phyloP scores from a whole-genome alignment of 2,888 invertebrate species.

The Seira ritae region DNA sequence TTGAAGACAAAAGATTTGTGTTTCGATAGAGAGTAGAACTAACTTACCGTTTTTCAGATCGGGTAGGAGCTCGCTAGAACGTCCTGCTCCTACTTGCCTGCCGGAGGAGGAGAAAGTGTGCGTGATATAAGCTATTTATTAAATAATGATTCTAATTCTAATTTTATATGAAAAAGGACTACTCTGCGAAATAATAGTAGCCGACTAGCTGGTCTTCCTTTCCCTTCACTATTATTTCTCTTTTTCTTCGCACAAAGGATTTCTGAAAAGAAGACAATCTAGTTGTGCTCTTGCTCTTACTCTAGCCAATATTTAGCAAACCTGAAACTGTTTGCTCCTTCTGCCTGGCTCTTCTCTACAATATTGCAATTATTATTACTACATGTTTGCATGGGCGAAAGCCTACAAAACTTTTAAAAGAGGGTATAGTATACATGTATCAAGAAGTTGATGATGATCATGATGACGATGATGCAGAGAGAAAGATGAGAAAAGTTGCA shows the following conservation, averaged over 20 bases:
- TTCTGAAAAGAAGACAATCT: not conserved
- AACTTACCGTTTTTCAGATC: not conserved
- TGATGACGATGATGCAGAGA: not conserved
- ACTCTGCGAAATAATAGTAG: no score
- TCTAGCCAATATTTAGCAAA: not conserved
- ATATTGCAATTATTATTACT: not conserved
- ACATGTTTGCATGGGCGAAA: not conserved
- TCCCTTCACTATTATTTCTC: no score
- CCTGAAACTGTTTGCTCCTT: not conserved
- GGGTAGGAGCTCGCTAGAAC: not conserved
- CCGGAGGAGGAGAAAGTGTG: not conserved
- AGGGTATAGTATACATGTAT: not conserved
- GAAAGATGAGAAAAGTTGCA: slow-evolving; percentile 34
- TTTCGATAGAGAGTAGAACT: not conserved
- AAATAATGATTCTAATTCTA: not conserved
- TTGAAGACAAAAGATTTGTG: not conserved
- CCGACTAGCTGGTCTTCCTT: no score
- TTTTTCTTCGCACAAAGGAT: not conserved
- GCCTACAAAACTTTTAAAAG: not conserved
- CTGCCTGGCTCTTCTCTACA: not conserved
- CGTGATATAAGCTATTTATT: not conserved
- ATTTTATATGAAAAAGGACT: no score
- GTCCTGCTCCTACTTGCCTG: no score
- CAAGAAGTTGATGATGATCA: not conserved
- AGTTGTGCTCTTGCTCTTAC: no score